Evolutionary conservation across 2,797 vertebrate genomes (phyloP), one percentile per base, ranked within the genome.

Genomic region (Microctenopoma stevenorrisi): DNA sequence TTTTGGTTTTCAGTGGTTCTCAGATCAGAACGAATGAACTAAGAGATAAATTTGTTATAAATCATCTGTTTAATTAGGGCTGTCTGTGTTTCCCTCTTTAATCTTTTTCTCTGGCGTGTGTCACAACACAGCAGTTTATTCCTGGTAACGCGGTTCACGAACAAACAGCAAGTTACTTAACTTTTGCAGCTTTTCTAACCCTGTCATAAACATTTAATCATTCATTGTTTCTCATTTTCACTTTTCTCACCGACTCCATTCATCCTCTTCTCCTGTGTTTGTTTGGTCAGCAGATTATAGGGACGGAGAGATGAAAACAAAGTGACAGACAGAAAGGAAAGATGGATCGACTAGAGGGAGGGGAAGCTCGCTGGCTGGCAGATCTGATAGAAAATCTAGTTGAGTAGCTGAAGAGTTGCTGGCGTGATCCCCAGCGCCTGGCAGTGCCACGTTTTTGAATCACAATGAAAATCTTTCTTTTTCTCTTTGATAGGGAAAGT

Each of bases 401-500:
- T 40, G 74, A 83, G 74, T 63, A 58, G 65, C 30, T 78, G 58
- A 70, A 53, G 50, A 83, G 67, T 70, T 51, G 38, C 72, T 86
- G 88, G 86, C 88, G 61, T 74, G 49, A 75, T 85, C 83, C 82
- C 74, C 81, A 56, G 81, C 44, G 59, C 47, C 46, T 70, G 66
- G 62, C 62, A 64, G 76, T 74, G 85, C 73, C 83, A 63, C 22
- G 26, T 59, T 79, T 44, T 38, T 75, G 76, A 79, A 76, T 86
- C 61, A 78, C 65, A 84, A 71, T 61, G 22, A 77, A 72, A 72
- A 58, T 83, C 85, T 44, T 60, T 69, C 16, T 35, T 38, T 47
- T 66, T 4, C 16, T 30, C 13, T 22, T 72, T 1, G 30, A 76
- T 52, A 51, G 60, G 63, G 28, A 25, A 60, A 54, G 54, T 57